phyloP scores from a whole-genome alignment of 1,140 invertebrate genomes.

The Musca domestica region DNA sequence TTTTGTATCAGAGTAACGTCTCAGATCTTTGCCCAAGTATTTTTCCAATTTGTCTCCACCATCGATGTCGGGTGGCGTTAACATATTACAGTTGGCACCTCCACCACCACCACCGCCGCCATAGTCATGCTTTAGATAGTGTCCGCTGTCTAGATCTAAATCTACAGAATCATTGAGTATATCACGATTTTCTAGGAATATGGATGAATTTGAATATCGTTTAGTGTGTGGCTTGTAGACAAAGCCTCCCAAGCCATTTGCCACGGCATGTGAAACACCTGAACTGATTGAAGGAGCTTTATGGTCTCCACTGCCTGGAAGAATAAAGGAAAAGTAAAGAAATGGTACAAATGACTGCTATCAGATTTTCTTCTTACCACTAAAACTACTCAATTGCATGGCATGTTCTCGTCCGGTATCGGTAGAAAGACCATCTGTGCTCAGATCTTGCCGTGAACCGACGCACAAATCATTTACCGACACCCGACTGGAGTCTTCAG shows the following conservation, averaged over 20 bases:
- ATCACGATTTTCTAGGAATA: constrained; percentile 53
- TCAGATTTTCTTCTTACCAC: constrained; percentile 33
- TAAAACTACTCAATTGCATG: constrained; percentile 48
- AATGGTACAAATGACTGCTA: background rate
- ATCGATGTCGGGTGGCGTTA: constrained; percentile 35
- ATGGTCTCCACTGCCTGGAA: constrained; percentile 46
- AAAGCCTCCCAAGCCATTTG: constrained; percentile 47
- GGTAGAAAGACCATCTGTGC: constrained; percentile 48
- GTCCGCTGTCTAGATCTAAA: constrained; percentile 29
- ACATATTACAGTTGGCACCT: constrained; percentile 39
- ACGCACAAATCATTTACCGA: constrained; percentile 48
- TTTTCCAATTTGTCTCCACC: constrained; percentile 34
- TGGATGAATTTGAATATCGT: constrained; percentile 50
- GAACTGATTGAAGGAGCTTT: constrained; percentile 47
- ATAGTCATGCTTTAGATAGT: constrained; percentile 46
- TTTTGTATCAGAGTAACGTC: constrained; percentile 57
- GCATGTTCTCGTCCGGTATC: constrained; percentile 48
- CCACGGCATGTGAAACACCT: constrained; percentile 48
- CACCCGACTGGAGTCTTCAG: constrained; percentile 45
- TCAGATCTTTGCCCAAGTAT: constrained; percentile 37
- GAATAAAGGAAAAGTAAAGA: background rate
- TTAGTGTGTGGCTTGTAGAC: constrained; percentile 43
- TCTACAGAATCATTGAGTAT: constrained; percentile 48
- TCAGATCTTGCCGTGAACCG: constrained; percentile 49
- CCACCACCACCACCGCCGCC: background rate